phyloP scores from a whole-genome alignment of 2,113 vertebrate genomes.

The Gymnarchus niloticus region DNA sequence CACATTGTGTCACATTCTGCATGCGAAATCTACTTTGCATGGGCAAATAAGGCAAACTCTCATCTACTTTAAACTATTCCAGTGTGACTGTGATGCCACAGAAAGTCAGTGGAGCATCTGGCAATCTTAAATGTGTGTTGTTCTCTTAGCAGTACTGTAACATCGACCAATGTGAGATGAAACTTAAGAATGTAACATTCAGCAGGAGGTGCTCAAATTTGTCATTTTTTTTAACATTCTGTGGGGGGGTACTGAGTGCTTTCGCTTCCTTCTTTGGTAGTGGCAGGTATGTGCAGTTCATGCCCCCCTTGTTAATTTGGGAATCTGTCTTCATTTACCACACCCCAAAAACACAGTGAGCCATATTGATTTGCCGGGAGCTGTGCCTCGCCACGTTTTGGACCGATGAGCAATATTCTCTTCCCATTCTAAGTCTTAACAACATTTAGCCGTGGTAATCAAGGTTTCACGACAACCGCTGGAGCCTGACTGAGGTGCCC shows the following conservation, averaged over 20 bases:
- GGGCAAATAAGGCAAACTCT: not conserved
- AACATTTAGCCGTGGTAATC: constrained; percentile 36
- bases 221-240: no score
- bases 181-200: no score
- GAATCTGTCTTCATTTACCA: constrained; percentile 38
- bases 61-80: not conserved
- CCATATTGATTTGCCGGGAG: constrained; percentile 42
- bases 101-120: not conserved
- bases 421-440: constrained; percentile 22
- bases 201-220: no score
- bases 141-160: not conserved
- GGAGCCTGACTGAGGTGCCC: constrained; percentile 30
- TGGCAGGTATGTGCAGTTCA: constrained; percentile 23
- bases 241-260: no score
- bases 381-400: constrained; percentile 30
- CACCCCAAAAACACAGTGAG: constrained; percentile 29
- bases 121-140: not conserved
- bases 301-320: constrained; percentile 34
- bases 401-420: constrained; percentile 23
- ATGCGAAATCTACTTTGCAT: not conserved
- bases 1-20: not conserved
- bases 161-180: not conserved
- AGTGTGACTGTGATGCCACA: not conserved
- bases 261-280: constrained; percentile 21
- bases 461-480: constrained; percentile 17